A percentile compares a stretch with the other conserved stretches of the same genome.
phyloP scores from a whole-genome alignment of 2,113 vertebrate genomes.

The Muscicapa adusta region DNA sequence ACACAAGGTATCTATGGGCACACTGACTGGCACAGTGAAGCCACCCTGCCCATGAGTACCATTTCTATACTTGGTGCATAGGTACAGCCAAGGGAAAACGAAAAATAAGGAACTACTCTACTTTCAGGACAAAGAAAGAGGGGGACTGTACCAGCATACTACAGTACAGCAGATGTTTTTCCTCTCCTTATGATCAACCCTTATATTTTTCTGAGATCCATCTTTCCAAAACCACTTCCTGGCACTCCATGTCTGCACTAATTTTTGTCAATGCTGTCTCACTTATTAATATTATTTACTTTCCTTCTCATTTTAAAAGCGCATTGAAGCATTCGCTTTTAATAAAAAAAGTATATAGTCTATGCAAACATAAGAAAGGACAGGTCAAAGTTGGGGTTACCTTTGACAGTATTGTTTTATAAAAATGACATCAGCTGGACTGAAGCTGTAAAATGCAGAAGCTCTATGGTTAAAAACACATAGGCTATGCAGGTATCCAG shows the following conservation, averaged over 20 bases:
- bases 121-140: not conserved
- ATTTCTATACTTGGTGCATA: not conserved
- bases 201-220: not conserved
- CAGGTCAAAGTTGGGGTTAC: not conserved
- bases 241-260: not conserved
- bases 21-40: not conserved
- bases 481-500: not conserved
- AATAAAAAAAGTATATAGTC: constrained; percentile 9
- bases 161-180: not conserved
- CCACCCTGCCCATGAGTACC: not conserved
- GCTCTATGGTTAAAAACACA: not conserved
- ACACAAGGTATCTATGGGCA: not conserved
- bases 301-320: not conserved
- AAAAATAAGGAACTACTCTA: not conserved
- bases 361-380: constrained; percentile 16
- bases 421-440: constrained; percentile 22
- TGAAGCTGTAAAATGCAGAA: not conserved
- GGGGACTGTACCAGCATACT: not conserved
- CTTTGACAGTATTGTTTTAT: not conserved
- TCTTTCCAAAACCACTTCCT: not conserved
- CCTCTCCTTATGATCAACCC: not conserved
- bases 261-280: not conserved
- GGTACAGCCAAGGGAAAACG: not conserved
- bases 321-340: not conserved
- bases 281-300: not conserved